These are phyloP conservation scores for Phortica variegata DNA, from an alignment of 1,140 invertebrate genomes.

Conservation along the genomic window DNA sequence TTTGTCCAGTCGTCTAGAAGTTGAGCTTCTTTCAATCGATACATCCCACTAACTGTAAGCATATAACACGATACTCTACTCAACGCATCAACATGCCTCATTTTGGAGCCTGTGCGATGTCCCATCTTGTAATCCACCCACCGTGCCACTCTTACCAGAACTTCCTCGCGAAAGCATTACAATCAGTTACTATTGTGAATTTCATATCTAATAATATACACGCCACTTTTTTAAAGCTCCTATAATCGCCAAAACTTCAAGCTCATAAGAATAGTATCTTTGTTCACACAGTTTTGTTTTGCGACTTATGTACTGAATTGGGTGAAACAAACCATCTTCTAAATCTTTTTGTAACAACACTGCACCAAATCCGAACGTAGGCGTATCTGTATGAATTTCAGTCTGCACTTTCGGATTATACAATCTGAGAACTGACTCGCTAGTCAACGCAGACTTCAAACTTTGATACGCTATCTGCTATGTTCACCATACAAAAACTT, in stretches of 20 bases:
- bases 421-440: constrained; percentile 26
- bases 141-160: constrained; percentile 12
- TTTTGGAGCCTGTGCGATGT: constrained; percentile 13
- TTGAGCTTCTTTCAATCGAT: constrained; percentile 7
- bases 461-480: constrained; percentile 13
- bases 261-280: constrained; percentile 35
- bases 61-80: constrained; percentile 14
- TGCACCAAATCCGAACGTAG: constrained; percentile 21
- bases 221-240: constrained; percentile 17
- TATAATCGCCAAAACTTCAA: constrained; percentile 28
- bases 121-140: constrained; percentile 17
- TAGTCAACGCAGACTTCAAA: constrained; percentile 17
- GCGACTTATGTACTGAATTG: constrained; percentile 36
- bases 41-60: neutral
- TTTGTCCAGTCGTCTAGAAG: constrained; percentile 3
- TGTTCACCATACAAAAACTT: neutral
- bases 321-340: constrained; percentile 29
- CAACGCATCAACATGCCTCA: constrained; percentile 20
- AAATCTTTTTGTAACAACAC: constrained; percentile 28
- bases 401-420: constrained; percentile 27
- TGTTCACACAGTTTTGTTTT: constrained; percentile 31
- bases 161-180: constrained; percentile 18
- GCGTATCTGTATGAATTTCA: constrained; percentile 18
- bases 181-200: constrained; percentile 21
- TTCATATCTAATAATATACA: constrained; percentile 12